phyloP scores from a whole-genome alignment of 2,888 invertebrate genomes.

The Saturnia pavonia region DNA sequence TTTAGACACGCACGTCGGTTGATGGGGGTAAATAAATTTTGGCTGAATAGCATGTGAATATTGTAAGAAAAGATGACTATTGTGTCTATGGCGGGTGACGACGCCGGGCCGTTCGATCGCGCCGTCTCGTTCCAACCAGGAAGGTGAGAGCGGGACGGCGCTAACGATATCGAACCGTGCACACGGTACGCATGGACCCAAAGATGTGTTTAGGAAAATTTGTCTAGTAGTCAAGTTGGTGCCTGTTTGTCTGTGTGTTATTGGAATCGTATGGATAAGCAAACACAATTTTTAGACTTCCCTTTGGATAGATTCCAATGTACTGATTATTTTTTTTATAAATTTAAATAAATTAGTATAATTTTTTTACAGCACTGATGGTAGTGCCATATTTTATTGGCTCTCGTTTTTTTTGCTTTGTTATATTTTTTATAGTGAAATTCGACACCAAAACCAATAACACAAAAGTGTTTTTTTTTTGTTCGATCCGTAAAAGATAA shows the following conservation, averaged over 20 bases:
- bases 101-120: not conserved
- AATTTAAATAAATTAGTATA: constrained; percentile 66
- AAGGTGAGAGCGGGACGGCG: constrained; percentile 16
- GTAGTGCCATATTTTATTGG: constrained; percentile 80
- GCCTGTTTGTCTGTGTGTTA: constrained; percentile 67
- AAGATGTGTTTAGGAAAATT: constrained; percentile 69
- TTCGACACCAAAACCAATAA: constrained; percentile 78
- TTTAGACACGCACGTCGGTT: constrained; percentile 24
- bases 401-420: constrained; percentile 58
- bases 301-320: constrained; percentile 72
- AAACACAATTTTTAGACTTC: constrained; percentile 51
- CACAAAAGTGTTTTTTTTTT: constrained; percentile 56
- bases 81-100: not conserved
- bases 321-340: constrained; percentile 75
- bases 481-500: constrained; percentile 58
- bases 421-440: constrained; percentile 71
- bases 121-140: constrained; percentile 21
- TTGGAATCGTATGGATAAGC: constrained; percentile 51
- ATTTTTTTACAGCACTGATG: constrained; percentile 75
- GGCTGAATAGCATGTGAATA: not conserved
- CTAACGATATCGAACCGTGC: not conserved
- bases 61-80: not conserved
- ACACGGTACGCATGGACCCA: constrained; percentile 45
- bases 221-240: constrained; percentile 75
- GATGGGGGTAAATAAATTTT: constrained; percentile 23